A percentile compares a stretch with the other conserved stretches of the same genome.
Conservation (phyloP, 1,140 invertebrate species). For the Trachymyrmex cornetzi region DNA sequence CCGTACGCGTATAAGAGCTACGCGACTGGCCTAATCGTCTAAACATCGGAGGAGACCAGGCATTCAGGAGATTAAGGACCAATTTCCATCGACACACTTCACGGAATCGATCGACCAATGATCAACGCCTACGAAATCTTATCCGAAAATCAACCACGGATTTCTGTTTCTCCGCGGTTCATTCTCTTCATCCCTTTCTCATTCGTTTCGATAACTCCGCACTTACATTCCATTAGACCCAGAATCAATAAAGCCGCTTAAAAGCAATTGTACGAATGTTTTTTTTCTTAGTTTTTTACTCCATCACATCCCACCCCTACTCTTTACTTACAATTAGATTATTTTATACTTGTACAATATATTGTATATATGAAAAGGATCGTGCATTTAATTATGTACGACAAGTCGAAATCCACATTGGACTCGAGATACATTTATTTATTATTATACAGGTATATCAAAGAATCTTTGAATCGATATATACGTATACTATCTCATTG, state of each 20-base stretch:
- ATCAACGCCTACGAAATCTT: conserved; percentile 30
- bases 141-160: conserved; percentile 17
- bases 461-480: background rate
- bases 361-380: background rate
- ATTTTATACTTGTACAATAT: too few relatives aligned
- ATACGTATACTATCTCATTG: background rate
- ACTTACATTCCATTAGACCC: conserved; percentile 42
- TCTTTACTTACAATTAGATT: background rate
- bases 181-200: conserved; percentile 9
- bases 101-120: conserved; percentile 10
- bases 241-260: conserved; percentile 70
- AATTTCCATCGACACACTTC: background rate
- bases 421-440: background rate
- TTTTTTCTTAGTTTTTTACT: too few relatives aligned
- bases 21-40: conserved; percentile 13
- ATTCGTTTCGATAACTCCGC: conserved; percentile 33
- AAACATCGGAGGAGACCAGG: background rate
- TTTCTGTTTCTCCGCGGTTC: background rate
- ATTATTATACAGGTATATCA: background rate
- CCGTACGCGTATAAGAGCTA: conserved; percentile 59
- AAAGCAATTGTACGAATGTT: conserved; percentile 37
- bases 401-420: background rate
- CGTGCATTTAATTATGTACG: too few relatives aligned
- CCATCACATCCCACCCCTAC: background rate
- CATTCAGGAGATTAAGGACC: conserved; percentile 33